Evolutionary conservation across 2,888 invertebrate species (phyloP), one percentile per base, ranked within the genome.

Genomic region (Polydrusus cervinus): DNA sequence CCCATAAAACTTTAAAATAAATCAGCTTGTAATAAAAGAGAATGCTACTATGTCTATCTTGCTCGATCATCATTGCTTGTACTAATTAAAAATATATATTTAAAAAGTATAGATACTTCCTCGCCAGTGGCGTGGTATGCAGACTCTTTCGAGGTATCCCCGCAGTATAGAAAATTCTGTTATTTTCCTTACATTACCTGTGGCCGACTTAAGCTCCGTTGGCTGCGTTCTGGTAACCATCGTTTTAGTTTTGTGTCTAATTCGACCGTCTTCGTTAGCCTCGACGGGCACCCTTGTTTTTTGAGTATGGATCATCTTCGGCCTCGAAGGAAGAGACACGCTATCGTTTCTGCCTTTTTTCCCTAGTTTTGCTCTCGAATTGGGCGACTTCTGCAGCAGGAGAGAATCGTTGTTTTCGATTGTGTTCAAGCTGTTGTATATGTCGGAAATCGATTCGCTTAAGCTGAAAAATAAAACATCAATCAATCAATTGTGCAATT

Each of bases 241-340:
- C 0, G 91, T 91, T 80, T 89, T 90, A 0, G 90, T 90, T 79
- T 90, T 90, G 66, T 90, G 91, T 40, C 89, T 79, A 34, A 87
- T 80, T 68, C 90, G 90, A 0, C 89, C 89, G 14, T 89, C 89
- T 67, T 89, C 89, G 9, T 86, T 87, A 1, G 88, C 87, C 66
- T 89, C 89, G 0, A 89, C 88, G 0, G 90, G 86, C 1, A 90
- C 88, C 43, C 89, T 86, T 61, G 90, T 89, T 81, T 91, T 92
- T 83, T 93, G 92, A 0, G 94, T 94, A 84, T 94, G 94, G 80
- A 94, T 94, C 94, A 94, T 94, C 82, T 92, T 92, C 3, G 93
- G 93, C 38, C 93, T 89, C 0, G 90, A 88, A 8, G 89, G 69
- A 11, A 75, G 38, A 7, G 77, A n/a, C 11, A 62, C 86, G 84